Percentiles rank a stretch among this genome's conserved stretches.
These are phyloP conservation scores for Harpalus rufipes DNA, from an alignment of 2,888 invertebrate species.

Conservation along the genomic window DNA sequence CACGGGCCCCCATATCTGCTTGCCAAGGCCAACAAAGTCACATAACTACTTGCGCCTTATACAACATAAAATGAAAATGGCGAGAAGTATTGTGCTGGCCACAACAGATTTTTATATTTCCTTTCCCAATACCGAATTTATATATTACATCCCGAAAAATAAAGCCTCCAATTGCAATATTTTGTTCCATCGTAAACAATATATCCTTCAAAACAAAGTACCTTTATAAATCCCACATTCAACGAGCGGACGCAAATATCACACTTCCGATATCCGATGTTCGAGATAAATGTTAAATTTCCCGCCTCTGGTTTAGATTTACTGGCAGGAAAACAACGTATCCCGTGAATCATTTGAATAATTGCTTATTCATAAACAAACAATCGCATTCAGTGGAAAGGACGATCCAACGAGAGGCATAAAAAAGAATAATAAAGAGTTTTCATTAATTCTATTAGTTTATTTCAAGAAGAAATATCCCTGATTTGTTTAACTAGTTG, in stretches of 20 bases:
- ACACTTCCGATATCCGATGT: constrained; percentile 8
- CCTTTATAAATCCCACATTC: not conserved
- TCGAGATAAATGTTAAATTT: constrained; percentile 30
- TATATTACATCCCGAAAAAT: not conserved
- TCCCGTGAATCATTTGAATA: not conserved
- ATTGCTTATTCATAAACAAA: constrained; percentile 3
- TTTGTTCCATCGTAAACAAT: not conserved
- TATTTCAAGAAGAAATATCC: not conserved
- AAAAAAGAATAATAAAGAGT: not conserved
- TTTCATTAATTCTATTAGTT: not conserved
- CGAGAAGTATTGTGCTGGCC: too few relatives aligned
- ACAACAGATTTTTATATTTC: not conserved
- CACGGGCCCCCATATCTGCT: too few relatives aligned
- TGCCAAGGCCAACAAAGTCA: too few relatives aligned
- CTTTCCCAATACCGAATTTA: not conserved
- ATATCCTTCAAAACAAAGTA: not conserved
- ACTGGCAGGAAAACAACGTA: not conserved
- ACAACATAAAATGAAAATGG: too few relatives aligned
- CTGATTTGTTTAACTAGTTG: too few relatives aligned
- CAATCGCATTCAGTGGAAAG: not conserved
- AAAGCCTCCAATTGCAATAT: not conserved
- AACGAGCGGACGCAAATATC: not conserved
- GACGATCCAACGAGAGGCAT: not conserved
- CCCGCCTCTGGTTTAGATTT: not conserved
- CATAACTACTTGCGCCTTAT: too few relatives aligned